phyloP scores from a whole-genome alignment of 2,113 vertebrate genomes.

The Paramisgurnus dabryanus region DNA sequence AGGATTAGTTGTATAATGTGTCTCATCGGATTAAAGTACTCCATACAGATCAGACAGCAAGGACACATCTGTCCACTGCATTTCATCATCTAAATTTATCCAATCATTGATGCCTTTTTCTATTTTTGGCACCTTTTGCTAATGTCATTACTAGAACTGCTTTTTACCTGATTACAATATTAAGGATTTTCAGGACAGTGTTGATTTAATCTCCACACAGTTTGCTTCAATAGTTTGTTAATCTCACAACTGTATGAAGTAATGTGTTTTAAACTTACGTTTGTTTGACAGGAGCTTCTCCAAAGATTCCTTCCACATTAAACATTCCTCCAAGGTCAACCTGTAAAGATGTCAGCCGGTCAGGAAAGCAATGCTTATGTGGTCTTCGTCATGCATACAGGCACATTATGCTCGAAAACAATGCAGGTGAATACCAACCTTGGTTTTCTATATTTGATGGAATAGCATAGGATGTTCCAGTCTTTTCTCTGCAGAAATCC shows the following conservation, averaged over 20 bases:
- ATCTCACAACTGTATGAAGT: background rate
- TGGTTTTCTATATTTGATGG: slow-evolving; percentile 68
- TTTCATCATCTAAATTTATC: slow-evolving; percentile 21
- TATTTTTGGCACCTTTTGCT: background rate
- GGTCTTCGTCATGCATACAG: background rate
- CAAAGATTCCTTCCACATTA: slow-evolving; percentile 88
- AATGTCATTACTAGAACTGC: background rate
- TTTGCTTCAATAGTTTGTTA: background rate
- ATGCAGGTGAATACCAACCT: slow-evolving; percentile 59
- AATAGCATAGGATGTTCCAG: slow-evolving; percentile 60
- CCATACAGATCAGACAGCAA: slow-evolving; percentile 17
- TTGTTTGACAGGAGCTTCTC: slow-evolving; percentile 88
- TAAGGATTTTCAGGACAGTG: background rate
- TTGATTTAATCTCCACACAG: background rate
- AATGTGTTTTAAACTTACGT: slow-evolving; percentile 78
- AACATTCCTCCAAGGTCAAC: slow-evolving; percentile 81
- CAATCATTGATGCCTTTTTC: background rate
- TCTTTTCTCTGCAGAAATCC: slow-evolving; percentile 83
- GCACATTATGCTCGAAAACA: background rate
- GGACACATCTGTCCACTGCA: slow-evolving; percentile 38
- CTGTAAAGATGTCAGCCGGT: slow-evolving; percentile 63
- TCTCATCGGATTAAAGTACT: slow-evolving; percentile 35
- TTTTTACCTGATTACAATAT: background rate
- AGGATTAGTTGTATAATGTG: slow-evolving; percentile 48
- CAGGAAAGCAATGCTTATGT: slow-evolving; percentile 22